phyloP scores from a whole-genome alignment of 1,140 invertebrate genomes.

The Panonychus citri region DNA sequence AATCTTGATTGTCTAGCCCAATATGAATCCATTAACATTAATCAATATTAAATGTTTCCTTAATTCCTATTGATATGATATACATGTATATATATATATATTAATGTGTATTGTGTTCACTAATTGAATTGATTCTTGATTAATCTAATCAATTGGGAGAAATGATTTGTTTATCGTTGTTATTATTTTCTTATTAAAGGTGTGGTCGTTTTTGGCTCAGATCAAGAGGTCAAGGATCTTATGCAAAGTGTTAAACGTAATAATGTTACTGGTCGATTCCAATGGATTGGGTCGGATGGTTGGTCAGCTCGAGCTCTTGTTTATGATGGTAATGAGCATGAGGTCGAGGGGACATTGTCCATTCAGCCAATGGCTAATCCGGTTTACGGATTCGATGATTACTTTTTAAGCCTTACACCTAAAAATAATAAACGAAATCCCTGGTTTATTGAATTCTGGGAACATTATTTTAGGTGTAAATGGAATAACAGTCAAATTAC shows the following conservation, averaged over 20 bases:
- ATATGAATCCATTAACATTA: no score
- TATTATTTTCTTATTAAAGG: conserved; percentile 25
- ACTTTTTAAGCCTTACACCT: conserved; percentile 59
- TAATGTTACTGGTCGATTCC: conserved; percentile 69
- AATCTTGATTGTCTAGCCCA: no score
- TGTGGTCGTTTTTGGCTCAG: conserved; percentile 81
- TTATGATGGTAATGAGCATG: conserved; percentile 59
- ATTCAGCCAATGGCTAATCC: conserved; percentile 72
- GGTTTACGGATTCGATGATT: conserved; percentile 60
- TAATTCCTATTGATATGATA: no score
- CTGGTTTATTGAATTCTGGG: conserved; percentile 88
- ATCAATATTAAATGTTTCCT: no score
- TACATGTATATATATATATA: no score
- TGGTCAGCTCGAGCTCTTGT: conserved; percentile 49
- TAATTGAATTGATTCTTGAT: neutral
- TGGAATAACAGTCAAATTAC: conserved; percentile 42
- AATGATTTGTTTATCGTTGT: neutral
- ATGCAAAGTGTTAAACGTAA: conserved; percentile 65
- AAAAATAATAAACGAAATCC: conserved; percentile 68
- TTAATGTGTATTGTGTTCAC: no score
- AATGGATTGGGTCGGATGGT: conserved; percentile 41
- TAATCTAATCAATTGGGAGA: neutral
- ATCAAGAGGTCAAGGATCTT: conserved; percentile 80
- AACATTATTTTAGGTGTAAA: conserved; percentile 48
- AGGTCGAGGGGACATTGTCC: conserved; percentile 45